Evolutionary conservation across 2,113 vertebrate species (phyloP).

Genomic region (Zingel zingel): DNA sequence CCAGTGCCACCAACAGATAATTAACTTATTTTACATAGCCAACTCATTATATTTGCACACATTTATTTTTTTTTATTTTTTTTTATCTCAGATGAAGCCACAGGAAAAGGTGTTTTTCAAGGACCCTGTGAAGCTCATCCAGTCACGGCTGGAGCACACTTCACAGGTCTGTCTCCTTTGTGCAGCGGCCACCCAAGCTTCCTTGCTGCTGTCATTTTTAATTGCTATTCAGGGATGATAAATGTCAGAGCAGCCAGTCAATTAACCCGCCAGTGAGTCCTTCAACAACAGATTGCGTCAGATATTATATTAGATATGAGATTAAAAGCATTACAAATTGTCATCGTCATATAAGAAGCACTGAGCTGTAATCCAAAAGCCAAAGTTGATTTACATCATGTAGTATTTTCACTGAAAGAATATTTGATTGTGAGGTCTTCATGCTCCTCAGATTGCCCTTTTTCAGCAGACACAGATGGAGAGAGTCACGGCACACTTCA

Average conservation of each 20-base stretch:
- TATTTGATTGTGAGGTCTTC: background rate
- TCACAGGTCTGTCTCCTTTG: constrained; percentile 82
- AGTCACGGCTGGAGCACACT: constrained; percentile 84
- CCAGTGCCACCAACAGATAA: background rate
- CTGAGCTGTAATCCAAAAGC: background rate
- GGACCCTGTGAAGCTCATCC: constrained; percentile 84
- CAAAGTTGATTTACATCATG: background rate
- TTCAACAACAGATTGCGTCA: background rate
- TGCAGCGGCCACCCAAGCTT: background rate
- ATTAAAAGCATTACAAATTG: constrained; percentile 26
- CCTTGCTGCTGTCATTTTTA: background rate
- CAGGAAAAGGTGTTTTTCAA: constrained; percentile 89
- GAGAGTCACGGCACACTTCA: constrained; percentile 83
- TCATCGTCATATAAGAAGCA: background rate
- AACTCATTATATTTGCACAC: background rate
- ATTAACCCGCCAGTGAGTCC: constrained; percentile 3
- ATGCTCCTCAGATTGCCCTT: constrained; percentile 82
- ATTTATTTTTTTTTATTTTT: background rate
- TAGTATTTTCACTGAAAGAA: background rate
- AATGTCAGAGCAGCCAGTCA: constrained; percentile 38
- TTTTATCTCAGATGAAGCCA: constrained; percentile 86
- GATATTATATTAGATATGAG: background rate
- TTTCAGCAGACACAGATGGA: constrained; percentile 89
- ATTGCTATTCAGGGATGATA: constrained; percentile 10
- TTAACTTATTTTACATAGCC: background rate